Conservation (phyloP, 2,797 vertebrate genomes). For the Masticophis lateralis region DNA sequence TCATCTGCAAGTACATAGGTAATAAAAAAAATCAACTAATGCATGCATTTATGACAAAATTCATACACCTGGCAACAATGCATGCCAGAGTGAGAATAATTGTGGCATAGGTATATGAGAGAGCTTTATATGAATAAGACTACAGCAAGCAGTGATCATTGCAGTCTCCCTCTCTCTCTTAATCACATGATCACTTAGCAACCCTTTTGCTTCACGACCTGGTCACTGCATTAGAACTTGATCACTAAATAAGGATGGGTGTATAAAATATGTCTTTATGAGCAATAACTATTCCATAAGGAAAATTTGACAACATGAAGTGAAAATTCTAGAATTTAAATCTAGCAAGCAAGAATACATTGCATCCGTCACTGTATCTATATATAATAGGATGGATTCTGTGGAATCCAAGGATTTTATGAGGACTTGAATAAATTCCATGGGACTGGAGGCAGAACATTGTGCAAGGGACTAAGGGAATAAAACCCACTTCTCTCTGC, state of each 20-base stretch:
- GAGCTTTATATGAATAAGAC: background rate
- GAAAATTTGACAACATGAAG: background rate
- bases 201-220: background rate
- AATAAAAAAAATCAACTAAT: background rate
- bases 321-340: background rate
- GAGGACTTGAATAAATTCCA: background rate
- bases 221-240: background rate
- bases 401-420: background rate
- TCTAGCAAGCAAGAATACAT: background rate
- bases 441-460: background rate
- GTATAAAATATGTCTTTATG: background rate
- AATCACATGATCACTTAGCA: background rate
- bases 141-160: background rate
- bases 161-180: background rate
- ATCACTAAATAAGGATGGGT: background rate
- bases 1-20: background rate
- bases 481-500: background rate
- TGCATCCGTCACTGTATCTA: background rate
- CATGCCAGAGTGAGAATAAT: background rate
- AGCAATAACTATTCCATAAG: background rate
- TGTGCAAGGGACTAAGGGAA: background rate
- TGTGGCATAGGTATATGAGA: background rate
- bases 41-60: background rate
- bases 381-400: background rate
- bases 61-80: background rate